Base-by-base conservation (phyloP, 2,113 vertebrate genomes). In the Rhinopomastus cyanomelas region DNA sequence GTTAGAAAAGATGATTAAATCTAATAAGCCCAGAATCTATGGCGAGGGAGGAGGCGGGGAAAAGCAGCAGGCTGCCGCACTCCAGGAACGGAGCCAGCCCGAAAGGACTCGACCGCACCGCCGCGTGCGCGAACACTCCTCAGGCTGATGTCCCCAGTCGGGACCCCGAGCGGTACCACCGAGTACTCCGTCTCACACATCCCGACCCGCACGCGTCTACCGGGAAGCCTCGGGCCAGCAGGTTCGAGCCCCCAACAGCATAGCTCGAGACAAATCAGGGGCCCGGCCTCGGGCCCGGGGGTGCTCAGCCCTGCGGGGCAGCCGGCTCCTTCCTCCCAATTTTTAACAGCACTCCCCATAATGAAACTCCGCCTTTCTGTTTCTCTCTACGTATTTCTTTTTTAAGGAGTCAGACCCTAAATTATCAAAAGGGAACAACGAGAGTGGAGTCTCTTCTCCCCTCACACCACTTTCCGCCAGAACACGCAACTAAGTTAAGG, bases 1-100 rank as follows among this genome's bases (percentile, higher is more conserved):
- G 90, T 97, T 96, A 97, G 96, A 94, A 97, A 97, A 97, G 97
- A 97, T 97, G 95, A 97, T 97, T 95, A 95, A 91, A 96, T 96
- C 91, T 96, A 98, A 97, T 97, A 97, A 97, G 76, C 95, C 95
- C 67, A 87, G 90, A 95, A 97, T 96, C 93, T 87, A 78, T 27
- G 48, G 81, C 53, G 87, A 87, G 90, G 91, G 74, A n/a, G 36
- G 48, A 3, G 3, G 13, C 39, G 7, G 9, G 12, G 39, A 7
- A 26, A 29, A 11, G 14, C 29, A 21, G 48, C 17, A 34, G 44
- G 72, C 53, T 62, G 87, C 67, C 53, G 57, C 76, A 55, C 80
- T 83, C 20, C 30, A 34, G 51, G 85, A 92, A 59, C 86, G 68
- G 69, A 89, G 44, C 48, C 89, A 88, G 85, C 79, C 92, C 49